Percentiles rank a stretch among this genome's conserved stretches.
Evolutionary conservation across 2,113 vertebrate genomes (phyloP).

Genomic region (Verasper variegatus): DNA sequence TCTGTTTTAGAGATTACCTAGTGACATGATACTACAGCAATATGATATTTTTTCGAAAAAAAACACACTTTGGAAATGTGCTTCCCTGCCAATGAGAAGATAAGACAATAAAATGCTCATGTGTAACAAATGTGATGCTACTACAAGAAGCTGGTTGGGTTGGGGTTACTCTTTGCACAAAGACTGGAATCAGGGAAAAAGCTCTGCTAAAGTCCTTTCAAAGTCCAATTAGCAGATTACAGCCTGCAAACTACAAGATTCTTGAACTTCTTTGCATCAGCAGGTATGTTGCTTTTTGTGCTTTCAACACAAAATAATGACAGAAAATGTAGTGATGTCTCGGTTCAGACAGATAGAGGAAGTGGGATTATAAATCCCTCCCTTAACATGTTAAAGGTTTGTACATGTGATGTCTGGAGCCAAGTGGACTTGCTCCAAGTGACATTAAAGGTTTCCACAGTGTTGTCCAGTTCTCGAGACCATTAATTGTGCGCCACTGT

Average conservation of each 20-base stretch:
- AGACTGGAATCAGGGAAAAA: not conserved
- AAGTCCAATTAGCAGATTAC: not conserved
- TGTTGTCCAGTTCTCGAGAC: constrained; percentile 50
- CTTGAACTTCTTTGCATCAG: not conserved
- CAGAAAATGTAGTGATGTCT: not conserved
- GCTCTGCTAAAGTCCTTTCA: not conserved
- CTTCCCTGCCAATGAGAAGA: not conserved
- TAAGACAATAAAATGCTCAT: not conserved
- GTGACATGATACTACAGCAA: too few species aligned
- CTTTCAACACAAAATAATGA: not conserved
- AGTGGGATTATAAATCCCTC: constrained; percentile 5
- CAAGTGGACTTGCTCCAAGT: constrained; percentile 57
- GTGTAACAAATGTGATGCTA: not conserved
- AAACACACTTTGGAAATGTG: too few species aligned
- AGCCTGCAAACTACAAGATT: not conserved
- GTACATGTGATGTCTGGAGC: constrained; percentile 14
- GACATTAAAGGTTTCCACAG: constrained; percentile 55
- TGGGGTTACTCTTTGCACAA: not conserved
- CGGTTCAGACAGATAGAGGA: constrained; percentile 2
- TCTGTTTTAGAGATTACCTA: too few species aligned
- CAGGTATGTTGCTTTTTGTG: not conserved
- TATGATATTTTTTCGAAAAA: too few species aligned
- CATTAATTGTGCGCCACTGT: constrained; percentile 48
- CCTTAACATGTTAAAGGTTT: constrained; percentile 6
- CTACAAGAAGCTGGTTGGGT: too few species aligned